Base-by-base conservation (phyloP, 2,888 invertebrate genomes). In the Drosophila maculinotata region DNA sequence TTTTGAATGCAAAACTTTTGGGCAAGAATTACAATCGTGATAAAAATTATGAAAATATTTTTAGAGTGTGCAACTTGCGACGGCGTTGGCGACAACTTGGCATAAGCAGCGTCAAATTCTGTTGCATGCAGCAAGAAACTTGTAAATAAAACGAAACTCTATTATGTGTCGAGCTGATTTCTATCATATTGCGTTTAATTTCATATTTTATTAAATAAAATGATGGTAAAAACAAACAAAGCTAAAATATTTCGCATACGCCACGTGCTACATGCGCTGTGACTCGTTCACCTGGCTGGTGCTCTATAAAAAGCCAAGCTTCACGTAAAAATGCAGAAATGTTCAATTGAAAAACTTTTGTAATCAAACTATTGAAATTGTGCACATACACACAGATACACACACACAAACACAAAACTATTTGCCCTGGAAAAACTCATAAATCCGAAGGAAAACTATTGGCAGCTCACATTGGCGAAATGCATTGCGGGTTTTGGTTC, bases 11-110 rank as follows among this genome's bases (percentile, higher is more conserved):
- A 82, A 85, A 80, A 80, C 73, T 86, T 80, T 76, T 68, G 66
- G 85, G 81, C 86, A 81, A 81, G 87, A 87, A 87, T 87, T 82
- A 87, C 82, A 82, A 82, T 87, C 87, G 81, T 87, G 87, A 82
- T 87, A 83, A 87, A 81, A 82, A 82, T 86, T 82, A 82, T 87
- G 84, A 82, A 82, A 82, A 82, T 82, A 77, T 77, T 75, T 79
- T 77, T 71, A 54, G 67, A 83, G 76, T 86, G 84, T 66, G 64
- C 60, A 75, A 67, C 48, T 67, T 66, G 66, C 66, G 33, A 54
- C 44, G 35, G 14, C 56, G 23, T 35, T 33, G 33, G 23, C 62
- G 36, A 62, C 62, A 70, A 67, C 52, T 66, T 65, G 54, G 45
- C 67, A 53, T 33, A 23, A 15, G 49, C 65, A 45, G 28, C 36